Conservation (phyloP, 2,797 vertebrate genomes). For the Brachyrhaphis roseni region DNA sequence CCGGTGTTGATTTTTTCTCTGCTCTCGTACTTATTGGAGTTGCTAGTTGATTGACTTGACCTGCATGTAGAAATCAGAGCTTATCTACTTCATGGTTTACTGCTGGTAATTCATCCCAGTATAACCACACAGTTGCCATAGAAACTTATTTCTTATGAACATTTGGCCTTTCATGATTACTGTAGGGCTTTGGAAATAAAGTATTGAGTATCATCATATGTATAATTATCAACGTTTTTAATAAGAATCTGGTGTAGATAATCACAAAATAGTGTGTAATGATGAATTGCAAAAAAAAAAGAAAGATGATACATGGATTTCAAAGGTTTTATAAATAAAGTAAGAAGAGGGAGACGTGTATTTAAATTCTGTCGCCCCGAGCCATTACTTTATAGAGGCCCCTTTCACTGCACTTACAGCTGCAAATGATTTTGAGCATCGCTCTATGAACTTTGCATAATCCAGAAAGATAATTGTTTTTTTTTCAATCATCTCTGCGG, state of each 20-base stretch:
- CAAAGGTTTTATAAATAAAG: background rate
- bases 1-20: slow-evolving; percentile 79
- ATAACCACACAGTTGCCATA: slow-evolving; percentile 6
- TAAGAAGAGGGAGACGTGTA: background rate
- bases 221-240: background rate
- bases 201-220: background rate
- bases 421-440: slow-evolving; percentile 10
- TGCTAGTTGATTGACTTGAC: slow-evolving; percentile 71
- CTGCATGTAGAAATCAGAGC: slow-evolving; percentile 41
- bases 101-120: slow-evolving; percentile 18
- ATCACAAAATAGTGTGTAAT: background rate
- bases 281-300: background rate
- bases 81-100: slow-evolving; percentile 11
- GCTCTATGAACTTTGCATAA: background rate
- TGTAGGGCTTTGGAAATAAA: background rate
- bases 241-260: background rate
- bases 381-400: background rate
- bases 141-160: slow-evolving; percentile 15
- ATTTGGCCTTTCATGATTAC: slow-evolving; percentile 16
- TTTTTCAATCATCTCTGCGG: background rate
- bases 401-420: background rate
- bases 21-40: slow-evolving; percentile 76
- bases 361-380: background rate
- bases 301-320: background rate
- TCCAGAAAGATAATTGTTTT: background rate